Evolutionary conservation across 2,113 vertebrate genomes (phyloP).

Genomic region (Tinamus guttatus): DNA sequence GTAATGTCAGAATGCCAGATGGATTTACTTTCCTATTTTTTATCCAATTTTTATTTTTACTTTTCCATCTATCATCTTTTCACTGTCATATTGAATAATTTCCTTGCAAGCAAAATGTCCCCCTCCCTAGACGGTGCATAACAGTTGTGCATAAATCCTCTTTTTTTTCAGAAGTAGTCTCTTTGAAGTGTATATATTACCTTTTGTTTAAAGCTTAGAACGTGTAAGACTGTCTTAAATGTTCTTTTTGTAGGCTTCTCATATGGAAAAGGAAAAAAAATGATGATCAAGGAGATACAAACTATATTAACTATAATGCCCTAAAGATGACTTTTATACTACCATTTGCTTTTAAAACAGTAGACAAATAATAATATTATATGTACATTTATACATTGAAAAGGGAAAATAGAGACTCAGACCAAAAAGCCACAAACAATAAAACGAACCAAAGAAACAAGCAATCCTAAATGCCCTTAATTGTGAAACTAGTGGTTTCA

Average conservation of each 20-base stretch:
- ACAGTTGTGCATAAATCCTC: not conserved
- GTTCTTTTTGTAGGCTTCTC: not conserved
- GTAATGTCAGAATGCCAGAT: conserved; percentile 39
- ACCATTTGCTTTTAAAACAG: not conserved
- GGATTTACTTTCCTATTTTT: conserved; percentile 31
- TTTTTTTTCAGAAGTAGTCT: not conserved
- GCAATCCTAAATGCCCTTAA: not conserved
- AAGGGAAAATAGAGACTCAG: not conserved
- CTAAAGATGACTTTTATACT: not conserved
- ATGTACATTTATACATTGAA: not conserved
- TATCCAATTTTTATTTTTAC: conserved; percentile 58
- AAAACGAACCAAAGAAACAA: conserved; percentile 8
- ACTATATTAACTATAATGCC: not conserved
- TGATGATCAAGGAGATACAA: not conserved
- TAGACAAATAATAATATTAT: not conserved
- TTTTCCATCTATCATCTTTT: conserved; percentile 56
- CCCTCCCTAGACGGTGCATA: not conserved
- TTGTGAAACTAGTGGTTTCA: not conserved
- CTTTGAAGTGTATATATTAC: not conserved
- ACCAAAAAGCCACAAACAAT: not conserved
- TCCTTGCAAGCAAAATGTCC: not conserved
- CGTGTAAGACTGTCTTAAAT: not conserved
- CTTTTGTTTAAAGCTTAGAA: not conserved
- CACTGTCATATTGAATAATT: conserved; percentile 26
- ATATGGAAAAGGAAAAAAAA: not conserved